Conservation (phyloP, 1,140 invertebrate species). For the Halotydeus destructor region DNA sequence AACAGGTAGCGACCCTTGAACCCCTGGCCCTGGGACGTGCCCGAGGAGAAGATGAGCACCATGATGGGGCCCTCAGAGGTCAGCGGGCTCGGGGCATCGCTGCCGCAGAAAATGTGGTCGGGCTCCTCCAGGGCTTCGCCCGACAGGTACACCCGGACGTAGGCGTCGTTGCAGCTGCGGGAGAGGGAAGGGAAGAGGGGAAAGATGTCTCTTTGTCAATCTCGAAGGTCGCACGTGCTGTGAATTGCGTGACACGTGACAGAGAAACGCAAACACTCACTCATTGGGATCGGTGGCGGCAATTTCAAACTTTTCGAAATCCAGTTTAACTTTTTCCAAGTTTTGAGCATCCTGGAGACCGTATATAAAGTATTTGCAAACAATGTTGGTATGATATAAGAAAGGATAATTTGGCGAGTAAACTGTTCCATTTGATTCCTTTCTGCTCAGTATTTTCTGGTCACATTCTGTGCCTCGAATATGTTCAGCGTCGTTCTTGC, state of each 20-base stretch:
- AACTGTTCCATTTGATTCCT: slow-evolving; percentile 68
- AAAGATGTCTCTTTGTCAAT: background rate
- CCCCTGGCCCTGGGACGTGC: slow-evolving; percentile 60
- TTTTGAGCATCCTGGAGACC: slow-evolving; percentile 85
- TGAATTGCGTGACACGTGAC: background rate
- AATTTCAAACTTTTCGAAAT: slow-evolving; percentile 73
- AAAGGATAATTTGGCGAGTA: slow-evolving; percentile 88
- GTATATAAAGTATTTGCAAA: slow-evolving; percentile 93
- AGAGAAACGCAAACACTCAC: background rate
- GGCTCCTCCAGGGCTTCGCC: slow-evolving; percentile 76
- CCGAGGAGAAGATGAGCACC: slow-evolving; percentile 55
- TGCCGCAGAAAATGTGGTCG: slow-evolving; percentile 74
- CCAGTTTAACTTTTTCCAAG: slow-evolving; percentile 69
- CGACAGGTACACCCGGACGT: slow-evolving; percentile 70
- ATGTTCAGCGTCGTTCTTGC: slow-evolving; percentile 67
- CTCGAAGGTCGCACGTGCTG: background rate
- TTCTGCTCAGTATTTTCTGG: slow-evolving; percentile 81
- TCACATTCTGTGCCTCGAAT: slow-evolving; percentile 90
- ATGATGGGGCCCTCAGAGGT: slow-evolving; percentile 79
- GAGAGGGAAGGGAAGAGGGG: background rate
- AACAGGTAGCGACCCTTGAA: slow-evolving; percentile 80
- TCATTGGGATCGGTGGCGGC: slow-evolving; percentile 32
- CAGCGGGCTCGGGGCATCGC: slow-evolving; percentile 37
- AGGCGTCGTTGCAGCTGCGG: slow-evolving; percentile 57
- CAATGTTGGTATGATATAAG: slow-evolving; percentile 76